Evolutionary conservation across 2,888 invertebrate genomes (phyloP), one percentile per base, ranked within the genome.

Genomic region (Urechis unicinctus): DNA sequence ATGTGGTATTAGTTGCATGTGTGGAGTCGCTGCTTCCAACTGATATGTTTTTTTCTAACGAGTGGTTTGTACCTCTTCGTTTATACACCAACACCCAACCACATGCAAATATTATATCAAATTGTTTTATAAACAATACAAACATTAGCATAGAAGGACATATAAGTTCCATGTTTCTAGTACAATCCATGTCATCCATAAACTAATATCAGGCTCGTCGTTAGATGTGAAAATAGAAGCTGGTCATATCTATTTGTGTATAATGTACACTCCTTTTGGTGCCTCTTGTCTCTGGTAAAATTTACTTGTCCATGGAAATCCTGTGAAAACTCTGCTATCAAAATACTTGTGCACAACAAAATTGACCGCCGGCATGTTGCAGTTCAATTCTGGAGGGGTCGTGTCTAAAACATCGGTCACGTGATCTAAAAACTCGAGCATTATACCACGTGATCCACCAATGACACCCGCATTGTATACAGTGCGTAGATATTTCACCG

Each of bases 381-480:
- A 45, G 22, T 45, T 45, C 17, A 45, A 17, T 13, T 45, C 6
- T 9, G 6, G 6, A 6, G 45, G 45, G 6, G 45, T 45, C 6
- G 6, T 9, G 45, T 45, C 22, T 21, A 45, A 21, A 6, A 17
- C 22, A 9, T 6, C 22, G 13, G 22, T 45, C 6, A 45, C 17
- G 6, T 21, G 13, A 9, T 9, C 17, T 21, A 45, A 21, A 21
- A 45, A 45, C 22, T 45, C 45, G 6, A 45, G 22, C 45, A 45
- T 21, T 6, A 45, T 9, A 45, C 45, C 21, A 6, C 45, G 13
- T 6, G 45, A 13, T 45, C 45, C 45, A 6, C 45, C 45, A 6
- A 45, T 45, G 21, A 45, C 45, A 45, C 45, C 45, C 21, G 45
- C 45, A 21, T 45, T 45, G 22, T 45, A 45, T 21, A 45, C 45